A percentile compares a stretch with the other conserved stretches of the same genome.
phyloP scores from a whole-genome alignment of 2,113 vertebrate genomes.

The Capreolus pygargus region DNA sequence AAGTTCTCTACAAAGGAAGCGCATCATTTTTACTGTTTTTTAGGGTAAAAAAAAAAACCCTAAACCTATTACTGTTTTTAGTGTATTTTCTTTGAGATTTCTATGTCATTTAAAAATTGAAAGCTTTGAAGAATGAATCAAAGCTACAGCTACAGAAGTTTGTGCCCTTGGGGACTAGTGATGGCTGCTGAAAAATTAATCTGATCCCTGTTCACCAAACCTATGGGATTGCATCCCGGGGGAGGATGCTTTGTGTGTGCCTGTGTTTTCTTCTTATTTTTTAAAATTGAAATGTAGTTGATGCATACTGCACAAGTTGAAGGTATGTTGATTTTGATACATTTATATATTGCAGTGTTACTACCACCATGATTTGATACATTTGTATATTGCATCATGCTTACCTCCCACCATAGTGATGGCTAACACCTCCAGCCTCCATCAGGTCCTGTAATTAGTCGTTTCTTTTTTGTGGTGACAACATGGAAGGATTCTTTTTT shows the following conservation, averaged over 20 bases:
- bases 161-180: not conserved
- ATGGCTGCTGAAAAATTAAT: not conserved
- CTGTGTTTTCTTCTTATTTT: not conserved
- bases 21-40: not conserved
- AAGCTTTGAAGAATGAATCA: not conserved
- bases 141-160: not conserved
- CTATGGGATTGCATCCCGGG: not conserved
- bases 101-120: not conserved
- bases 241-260: not conserved
- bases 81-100: conserved; percentile 16
- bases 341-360: not conserved
- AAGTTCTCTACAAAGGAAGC: not conserved
- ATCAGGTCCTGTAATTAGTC: not conserved
- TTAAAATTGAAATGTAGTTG: not conserved
- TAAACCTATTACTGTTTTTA: not conserved
- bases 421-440: not conserved
- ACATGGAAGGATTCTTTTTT: not conserved
- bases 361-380: not conserved
- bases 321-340: not conserved
- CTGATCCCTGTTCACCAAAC: not conserved
- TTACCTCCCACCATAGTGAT: not conserved
- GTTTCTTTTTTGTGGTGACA: not conserved
- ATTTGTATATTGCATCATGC: not conserved
- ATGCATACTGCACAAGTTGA: not conserved
- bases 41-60: not conserved